phyloP scores from a whole-genome alignment of 2,888 invertebrate genomes.

The Sesia apiformis region DNA sequence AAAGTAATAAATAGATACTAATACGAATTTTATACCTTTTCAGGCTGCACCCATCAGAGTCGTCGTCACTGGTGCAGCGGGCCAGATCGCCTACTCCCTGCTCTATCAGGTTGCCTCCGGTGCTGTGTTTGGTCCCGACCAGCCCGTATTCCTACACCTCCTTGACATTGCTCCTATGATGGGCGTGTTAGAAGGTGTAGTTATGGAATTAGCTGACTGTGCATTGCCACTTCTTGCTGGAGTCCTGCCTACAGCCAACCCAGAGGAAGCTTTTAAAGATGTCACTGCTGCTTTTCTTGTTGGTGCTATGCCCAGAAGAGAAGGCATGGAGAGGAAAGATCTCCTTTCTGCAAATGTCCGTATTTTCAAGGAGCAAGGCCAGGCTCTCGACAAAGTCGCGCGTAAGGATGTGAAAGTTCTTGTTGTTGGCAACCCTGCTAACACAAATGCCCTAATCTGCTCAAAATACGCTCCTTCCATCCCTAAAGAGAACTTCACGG shows the following conservation, averaged over 20 bases:
- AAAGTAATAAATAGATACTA: no score
- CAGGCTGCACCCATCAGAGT: slow-evolving; percentile 91
- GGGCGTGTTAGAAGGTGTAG: slow-evolving; percentile 97
- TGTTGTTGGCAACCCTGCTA: slow-evolving; percentile 99
- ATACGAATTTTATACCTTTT: slow-evolving; percentile 20
- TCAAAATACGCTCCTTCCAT: slow-evolving; percentile 97
- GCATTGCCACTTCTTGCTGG: slow-evolving; percentile 91
- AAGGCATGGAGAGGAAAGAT: slow-evolving; percentile 99
- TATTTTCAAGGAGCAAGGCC: slow-evolving; percentile 98
- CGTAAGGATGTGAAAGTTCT: slow-evolving; percentile 94
- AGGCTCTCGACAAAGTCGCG: slow-evolving; percentile 91
- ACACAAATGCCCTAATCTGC: slow-evolving; percentile 97
- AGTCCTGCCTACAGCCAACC: slow-evolving; percentile 90
- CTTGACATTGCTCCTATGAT: slow-evolving; percentile 97
- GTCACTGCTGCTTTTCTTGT: slow-evolving; percentile 97
- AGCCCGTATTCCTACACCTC: slow-evolving; percentile 90
- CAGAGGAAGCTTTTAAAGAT: slow-evolving; percentile 94
- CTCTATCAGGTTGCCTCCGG: slow-evolving; percentile 96
- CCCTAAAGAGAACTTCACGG: slow-evolving; percentile 96
- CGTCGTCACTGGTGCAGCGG: slow-evolving; percentile 98
- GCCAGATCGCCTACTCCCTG: slow-evolving; percentile 98
- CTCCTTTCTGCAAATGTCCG: slow-evolving; percentile 97
- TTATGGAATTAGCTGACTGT: slow-evolving; percentile 97
- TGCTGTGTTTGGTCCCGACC: slow-evolving; percentile 93
- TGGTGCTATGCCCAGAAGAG: slow-evolving; percentile 97